Percentiles rank a stretch among this genome's conserved stretches.
phyloP scores from a whole-genome alignment of 1,140 invertebrate genomes.

The Psix sp. region DNA sequence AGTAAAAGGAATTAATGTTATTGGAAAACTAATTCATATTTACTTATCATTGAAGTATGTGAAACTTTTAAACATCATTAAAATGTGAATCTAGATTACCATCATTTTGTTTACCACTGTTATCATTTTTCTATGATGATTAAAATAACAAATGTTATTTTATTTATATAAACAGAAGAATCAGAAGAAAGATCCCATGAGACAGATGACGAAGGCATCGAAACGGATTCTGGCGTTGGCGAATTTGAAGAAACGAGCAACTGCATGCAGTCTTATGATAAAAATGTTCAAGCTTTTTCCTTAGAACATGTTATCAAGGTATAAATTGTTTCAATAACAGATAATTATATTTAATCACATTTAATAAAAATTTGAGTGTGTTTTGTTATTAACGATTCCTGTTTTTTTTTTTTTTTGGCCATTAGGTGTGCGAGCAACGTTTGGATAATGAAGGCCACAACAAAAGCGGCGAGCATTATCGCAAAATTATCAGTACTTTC shows the following conservation, averaged over 20 bases:
- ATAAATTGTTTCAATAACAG: slow-evolving; percentile 4
- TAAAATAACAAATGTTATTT: slow-evolving; percentile 2
- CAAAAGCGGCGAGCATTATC: slow-evolving; percentile 89
- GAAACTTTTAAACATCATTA: too few relatives aligned
- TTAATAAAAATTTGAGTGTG: slow-evolving; percentile 29
- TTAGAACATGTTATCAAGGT: slow-evolving; percentile 31
- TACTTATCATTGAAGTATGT: neutral
- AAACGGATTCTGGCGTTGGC: slow-evolving; percentile 88
- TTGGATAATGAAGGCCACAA: slow-evolving; percentile 74
- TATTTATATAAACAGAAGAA: slow-evolving; percentile 38
- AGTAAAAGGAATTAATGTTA: too few relatives aligned
- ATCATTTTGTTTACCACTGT: too few relatives aligned
- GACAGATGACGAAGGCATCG: slow-evolving; percentile 93
- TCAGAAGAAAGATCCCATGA: slow-evolving; percentile 78
- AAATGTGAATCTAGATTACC: too few relatives aligned
- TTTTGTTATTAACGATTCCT: neutral
- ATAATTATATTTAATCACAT: slow-evolving; percentile 8
- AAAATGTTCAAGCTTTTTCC: slow-evolving; percentile 12
- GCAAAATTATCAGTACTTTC: slow-evolving; percentile 92
- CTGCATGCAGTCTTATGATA: slow-evolving; percentile 30
- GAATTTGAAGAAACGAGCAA: slow-evolving; percentile 77
- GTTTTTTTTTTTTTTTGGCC: slow-evolving; percentile 73
- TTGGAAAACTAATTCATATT: neutral
- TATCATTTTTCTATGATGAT: too few relatives aligned
- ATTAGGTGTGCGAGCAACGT: slow-evolving; percentile 84